Percentiles rank a stretch among this genome's conserved stretches.
Evolutionary conservation across 2,888 invertebrate species (phyloP).

Genomic region (Sympetrum striolatum): DNA sequence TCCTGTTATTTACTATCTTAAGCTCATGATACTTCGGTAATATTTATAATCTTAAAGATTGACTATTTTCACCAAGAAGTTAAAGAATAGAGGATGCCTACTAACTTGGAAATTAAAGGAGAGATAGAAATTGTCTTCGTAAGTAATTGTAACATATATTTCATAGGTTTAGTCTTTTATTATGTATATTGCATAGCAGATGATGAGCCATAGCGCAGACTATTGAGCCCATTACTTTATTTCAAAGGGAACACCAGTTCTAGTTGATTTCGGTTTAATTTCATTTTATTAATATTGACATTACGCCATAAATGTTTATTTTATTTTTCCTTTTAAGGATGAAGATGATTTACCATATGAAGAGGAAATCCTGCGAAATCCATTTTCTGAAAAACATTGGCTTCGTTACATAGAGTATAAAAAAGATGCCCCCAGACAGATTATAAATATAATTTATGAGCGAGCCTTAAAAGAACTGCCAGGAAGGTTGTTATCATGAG

Average conservation of each 20-base stretch:
- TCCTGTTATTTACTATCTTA: not conserved
- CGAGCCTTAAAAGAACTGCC: constrained; percentile 95
- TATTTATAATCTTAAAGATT: too few species aligned
- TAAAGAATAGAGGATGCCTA: not conserved
- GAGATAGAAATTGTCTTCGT: constrained; percentile 30
- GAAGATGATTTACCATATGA: constrained; percentile 98
- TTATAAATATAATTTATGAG: constrained; percentile 93
- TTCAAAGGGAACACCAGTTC: too few species aligned
- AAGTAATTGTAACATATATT: not conserved
- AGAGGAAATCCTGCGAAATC: constrained; percentile 97
- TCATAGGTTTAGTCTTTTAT: too few species aligned
- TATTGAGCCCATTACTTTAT: not conserved
- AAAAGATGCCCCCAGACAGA: constrained; percentile 79
- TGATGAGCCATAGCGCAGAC: not conserved
- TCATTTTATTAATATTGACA: not conserved
- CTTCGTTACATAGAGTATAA: constrained; percentile 96
- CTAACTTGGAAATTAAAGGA: not conserved
- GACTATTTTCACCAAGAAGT: not conserved
- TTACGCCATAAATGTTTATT: not conserved
- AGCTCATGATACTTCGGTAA: not conserved
- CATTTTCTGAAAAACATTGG: constrained; percentile 98
- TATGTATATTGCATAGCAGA: not conserved
- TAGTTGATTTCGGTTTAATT: not conserved
- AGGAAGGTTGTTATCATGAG: constrained; percentile 73
- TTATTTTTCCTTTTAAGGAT: constrained; percentile 63